A percentile compares a stretch with the other conserved stretches of the same genome.
Evolutionary conservation across 2,888 invertebrate genomes (phyloP).

Genomic region (Blera fallax): DNA sequence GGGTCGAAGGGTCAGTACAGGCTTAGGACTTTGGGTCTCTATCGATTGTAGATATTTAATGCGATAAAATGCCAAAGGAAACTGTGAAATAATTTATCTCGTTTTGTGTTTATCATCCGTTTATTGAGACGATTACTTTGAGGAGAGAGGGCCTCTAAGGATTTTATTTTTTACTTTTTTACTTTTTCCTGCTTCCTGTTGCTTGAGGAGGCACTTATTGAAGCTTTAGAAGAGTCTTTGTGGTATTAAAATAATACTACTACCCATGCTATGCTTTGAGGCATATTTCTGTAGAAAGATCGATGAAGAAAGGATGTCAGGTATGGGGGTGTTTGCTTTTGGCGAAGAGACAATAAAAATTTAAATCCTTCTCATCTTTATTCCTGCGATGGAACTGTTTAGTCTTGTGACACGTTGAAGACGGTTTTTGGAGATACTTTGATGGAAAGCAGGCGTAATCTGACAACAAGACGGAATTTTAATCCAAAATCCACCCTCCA

Average conservation of each 20-base stretch:
- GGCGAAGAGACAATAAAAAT: not conserved
- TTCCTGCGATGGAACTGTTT: not conserved
- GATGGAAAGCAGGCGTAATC: not conserved
- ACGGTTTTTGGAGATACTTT: not conserved
- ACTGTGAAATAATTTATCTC: slow-evolving; percentile 55
- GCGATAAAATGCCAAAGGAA: slow-evolving; percentile 45
- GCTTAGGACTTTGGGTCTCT: not conserved
- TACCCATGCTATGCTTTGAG: not conserved
- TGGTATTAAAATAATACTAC: not conserved
- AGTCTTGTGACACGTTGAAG: not conserved
- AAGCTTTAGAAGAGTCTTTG: not conserved
- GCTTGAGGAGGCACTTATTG: slow-evolving; percentile 1
- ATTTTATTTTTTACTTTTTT: not conserved
- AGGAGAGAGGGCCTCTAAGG: not conserved
- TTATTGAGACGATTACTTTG: slow-evolving; percentile 49
- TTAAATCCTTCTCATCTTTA: not conserved
- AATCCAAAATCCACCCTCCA: no score
- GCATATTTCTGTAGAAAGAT: not conserved
- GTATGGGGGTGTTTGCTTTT: not conserved
- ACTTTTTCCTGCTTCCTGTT: not conserved
- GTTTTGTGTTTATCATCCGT: slow-evolving; percentile 51
- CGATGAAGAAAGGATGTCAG: not conserved
- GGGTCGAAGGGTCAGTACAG: not conserved
- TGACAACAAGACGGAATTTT: no score
- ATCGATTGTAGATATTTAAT: slow-evolving; percentile 49